Conservation (phyloP, 2,797 vertebrate genomes). For the Heliangelus exortis region DNA sequence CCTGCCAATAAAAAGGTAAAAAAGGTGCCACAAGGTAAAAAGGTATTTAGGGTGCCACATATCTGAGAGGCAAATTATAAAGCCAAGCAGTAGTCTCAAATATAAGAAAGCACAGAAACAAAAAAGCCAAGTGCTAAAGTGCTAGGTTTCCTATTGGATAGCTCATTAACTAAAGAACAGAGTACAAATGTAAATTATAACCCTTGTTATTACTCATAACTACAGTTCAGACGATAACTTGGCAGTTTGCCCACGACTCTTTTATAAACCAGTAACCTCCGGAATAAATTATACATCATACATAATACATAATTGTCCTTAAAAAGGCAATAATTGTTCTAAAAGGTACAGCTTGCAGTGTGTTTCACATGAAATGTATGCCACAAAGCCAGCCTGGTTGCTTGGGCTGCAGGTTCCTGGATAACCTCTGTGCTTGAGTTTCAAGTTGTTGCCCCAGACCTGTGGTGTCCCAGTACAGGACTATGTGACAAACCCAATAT, state of each 20-base stretch:
- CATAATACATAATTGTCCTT: slow-evolving; percentile 76
- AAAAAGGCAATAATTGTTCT: slow-evolving; percentile 70
- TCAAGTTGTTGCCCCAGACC: background rate
- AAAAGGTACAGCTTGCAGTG: slow-evolving; percentile 21
- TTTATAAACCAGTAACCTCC: slow-evolving; percentile 73
- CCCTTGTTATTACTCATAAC: slow-evolving; percentile 78
- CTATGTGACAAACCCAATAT: background rate
- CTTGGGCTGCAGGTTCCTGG: background rate
- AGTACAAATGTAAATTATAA: slow-evolving; percentile 79
- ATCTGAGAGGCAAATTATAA: slow-evolving; percentile 40
- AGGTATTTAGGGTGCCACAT: background rate
- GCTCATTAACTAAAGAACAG: slow-evolving; percentile 80
- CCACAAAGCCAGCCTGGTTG: background rate
- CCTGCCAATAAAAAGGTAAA: no score
- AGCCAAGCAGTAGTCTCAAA: slow-evolving; percentile 39
- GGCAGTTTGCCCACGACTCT: slow-evolving; percentile 67
- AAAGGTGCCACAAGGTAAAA: no score
- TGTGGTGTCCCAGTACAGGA: rapidly evolving
- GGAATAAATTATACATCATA: slow-evolving; percentile 71
- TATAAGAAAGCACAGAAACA: slow-evolving; percentile 47
- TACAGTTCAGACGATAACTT: slow-evolving; percentile 72
- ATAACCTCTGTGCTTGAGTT: background rate
- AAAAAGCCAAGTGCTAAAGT: slow-evolving; percentile 67
- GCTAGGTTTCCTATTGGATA: slow-evolving; percentile 69
- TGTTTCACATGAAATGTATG: background rate